Conservation (phyloP, 2,797 vertebrate genomes). For the Schizothorax lantsangensis region DNA sequence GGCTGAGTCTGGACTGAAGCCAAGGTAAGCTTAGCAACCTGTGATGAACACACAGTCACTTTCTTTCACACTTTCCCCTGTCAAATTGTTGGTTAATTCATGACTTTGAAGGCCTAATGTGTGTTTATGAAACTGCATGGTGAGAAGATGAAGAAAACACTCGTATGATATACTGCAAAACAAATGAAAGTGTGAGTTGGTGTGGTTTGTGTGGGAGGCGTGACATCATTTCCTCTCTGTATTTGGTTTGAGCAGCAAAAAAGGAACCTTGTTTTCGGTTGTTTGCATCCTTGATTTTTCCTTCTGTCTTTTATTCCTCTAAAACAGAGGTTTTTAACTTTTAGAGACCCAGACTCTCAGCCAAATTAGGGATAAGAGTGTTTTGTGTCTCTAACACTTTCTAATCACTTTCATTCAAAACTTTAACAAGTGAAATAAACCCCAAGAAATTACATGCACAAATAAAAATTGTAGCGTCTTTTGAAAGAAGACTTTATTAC, state of each 20-base stretch:
- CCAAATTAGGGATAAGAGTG: neutral
- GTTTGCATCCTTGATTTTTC: constrained; percentile 41
- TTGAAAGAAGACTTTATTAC: neutral
- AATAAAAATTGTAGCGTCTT: neutral
- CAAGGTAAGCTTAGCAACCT: constrained; percentile 73
- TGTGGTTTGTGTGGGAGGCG: constrained; percentile 59
- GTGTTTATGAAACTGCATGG: neutral
- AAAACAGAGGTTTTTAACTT: neutral
- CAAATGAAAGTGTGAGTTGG: constrained; percentile 57
- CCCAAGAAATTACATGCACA: no score
- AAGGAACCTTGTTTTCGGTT: constrained; percentile 46
- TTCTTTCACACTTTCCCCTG: constrained; percentile 1
- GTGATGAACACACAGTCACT: neutral
- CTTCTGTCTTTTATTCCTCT: neutral
- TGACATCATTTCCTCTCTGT: constrained; percentile 57
- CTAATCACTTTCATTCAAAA: neutral
- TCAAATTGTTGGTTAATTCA: constrained; percentile 11
- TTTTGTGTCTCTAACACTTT: neutral
- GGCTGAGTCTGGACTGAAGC: constrained; percentile 80
- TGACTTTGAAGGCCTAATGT: neutral
- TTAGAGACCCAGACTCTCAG: neutral
- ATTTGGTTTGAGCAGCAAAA: constrained; percentile 41
- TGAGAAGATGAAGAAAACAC: constrained; percentile 12
- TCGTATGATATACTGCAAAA: neutral
- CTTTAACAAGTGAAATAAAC: neutral